Evolutionary conservation across 2,113 vertebrate species (phyloP).

Genomic region (Turnix velox): DNA sequence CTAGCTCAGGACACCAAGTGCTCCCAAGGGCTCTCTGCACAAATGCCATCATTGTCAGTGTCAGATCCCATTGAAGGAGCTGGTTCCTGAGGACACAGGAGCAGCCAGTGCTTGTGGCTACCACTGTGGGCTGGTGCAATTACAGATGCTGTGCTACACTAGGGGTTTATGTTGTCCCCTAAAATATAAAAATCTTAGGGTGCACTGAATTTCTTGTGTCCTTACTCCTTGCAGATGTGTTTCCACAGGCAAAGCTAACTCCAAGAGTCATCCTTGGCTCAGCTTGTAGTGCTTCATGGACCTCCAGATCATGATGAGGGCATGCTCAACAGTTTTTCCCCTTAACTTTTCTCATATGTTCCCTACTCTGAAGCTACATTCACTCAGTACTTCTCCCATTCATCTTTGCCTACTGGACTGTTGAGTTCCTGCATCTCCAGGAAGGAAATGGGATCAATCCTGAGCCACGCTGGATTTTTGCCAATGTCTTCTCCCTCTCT

Average conservation of each 20-base stretch:
- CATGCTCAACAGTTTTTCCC: not conserved
- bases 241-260: not conserved
- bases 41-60: accelerated
- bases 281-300: not conserved
- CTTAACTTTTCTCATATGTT: not conserved
- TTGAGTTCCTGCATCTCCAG: not conserved
- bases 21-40: not conserved
- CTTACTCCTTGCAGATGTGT: not conserved
- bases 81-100: not conserved
- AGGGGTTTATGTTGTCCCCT: not conserved
- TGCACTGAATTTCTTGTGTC: not conserved
- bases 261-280: not conserved
- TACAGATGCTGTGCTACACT: not conserved
- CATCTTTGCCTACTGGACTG: not conserved
- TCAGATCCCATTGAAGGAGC: accelerated
- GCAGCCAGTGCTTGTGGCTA: accelerated
- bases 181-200: not conserved
- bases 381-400: not conserved
- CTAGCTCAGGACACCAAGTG: not conserved
- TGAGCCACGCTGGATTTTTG: not conserved
- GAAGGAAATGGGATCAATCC: not conserved
- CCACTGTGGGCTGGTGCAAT: not conserved
- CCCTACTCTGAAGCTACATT: not conserved
- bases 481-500: not conserved
- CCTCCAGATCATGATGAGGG: accelerated